Base-by-base conservation (phyloP, 2,888 invertebrate genomes). In the Baronia brevicornis region DNA sequence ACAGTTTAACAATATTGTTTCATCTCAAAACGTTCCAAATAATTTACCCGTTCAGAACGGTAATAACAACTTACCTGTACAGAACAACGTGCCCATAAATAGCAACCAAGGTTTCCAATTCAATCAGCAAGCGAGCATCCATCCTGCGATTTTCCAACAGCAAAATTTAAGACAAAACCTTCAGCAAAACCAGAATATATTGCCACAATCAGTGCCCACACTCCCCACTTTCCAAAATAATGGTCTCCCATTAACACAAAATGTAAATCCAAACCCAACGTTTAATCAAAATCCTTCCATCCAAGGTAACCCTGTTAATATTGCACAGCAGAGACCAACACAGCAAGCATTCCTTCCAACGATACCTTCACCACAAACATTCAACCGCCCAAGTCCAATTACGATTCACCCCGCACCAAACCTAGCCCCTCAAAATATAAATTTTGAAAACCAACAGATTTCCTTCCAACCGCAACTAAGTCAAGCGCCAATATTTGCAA, bases 341-440 rank as follows among this genome's bases (percentile, higher is more conserved):
- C 69, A 78, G 37, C 50, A 69, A 7, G 65, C 72, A 17, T 84
- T 84, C 39, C 49, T 79, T 2, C 84, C 82, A 1, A 78, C 80
- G 5, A 37, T 80, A 15, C 60, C 74, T 2, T 44, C 69, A 1
- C 44, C 48, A 5, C 63, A 65, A 43, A 69, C 62, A 23, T 78
- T 72, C 44, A 73, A 56, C 33, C 71, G 65, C 33, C 70, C 79
- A 2, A 80, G 63, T 36, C 80, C 82, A 3, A 79, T 82, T 21
- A 74, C 78, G 9, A 78, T 80, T 28, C 82, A 82, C 43, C 77
- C 80, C 5, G 80, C 84, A 19, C 84, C 84, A 3, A 82, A 84
- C 39, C 69, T 82, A 56, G 70, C 62, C 5, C 78, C 71, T 4
- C 75, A 79, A 39, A 72, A 64, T 33, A 40, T 54, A 6, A 70